Evolutionary conservation across 2,797 vertebrate species (phyloP), one percentile per base, ranked within the genome.

Genomic region (Diplodus puntazzo): DNA sequence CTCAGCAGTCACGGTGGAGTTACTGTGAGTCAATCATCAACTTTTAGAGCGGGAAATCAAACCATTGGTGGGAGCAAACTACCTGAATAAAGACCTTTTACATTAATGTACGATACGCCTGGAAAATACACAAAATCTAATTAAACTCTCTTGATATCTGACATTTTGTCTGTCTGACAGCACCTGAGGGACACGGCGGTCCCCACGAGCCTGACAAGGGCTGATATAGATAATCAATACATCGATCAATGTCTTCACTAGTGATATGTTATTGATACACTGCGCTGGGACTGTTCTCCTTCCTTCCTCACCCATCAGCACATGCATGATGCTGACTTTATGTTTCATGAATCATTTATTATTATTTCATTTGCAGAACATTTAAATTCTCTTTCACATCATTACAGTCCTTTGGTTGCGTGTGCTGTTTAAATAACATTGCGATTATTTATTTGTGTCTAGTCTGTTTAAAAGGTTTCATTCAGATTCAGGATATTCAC

Each of bases 251-350:
- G 30, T 18, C 73, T 62, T 77, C 23, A 39, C 25, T 11, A 14
- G 48, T 45, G 75, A 81, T 39, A 53, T 12, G 65, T 58, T 53
- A 77, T 39, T 63, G 63, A 77, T 73, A 62, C 23, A 5, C 53
- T 60, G 59, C 57, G 4, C 5, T 43, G 48, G 27, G 61, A 27
- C 30, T 52, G 64, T 50, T 50, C 25, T 25, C 25, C 25, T 5
- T 65, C 42, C 21, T 5, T 65, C 42, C 21, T 17, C 4, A 21
- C 30, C 17, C 18, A 50, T 52, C 50, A n/a, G 10, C 34, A 61
- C 0, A 2, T 12, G 23, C 11, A 43, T 7, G 3, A 12, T 21
- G 34, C 12, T 21, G 13, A 34, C 30, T 34, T 34, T 34, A 34
- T 34, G 30, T 34, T 30, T 30, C 5, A 30, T 30, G 1, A 30